Base-by-base conservation (phyloP, 2,888 invertebrate genomes). In the Malthinus flaveolus region DNA sequence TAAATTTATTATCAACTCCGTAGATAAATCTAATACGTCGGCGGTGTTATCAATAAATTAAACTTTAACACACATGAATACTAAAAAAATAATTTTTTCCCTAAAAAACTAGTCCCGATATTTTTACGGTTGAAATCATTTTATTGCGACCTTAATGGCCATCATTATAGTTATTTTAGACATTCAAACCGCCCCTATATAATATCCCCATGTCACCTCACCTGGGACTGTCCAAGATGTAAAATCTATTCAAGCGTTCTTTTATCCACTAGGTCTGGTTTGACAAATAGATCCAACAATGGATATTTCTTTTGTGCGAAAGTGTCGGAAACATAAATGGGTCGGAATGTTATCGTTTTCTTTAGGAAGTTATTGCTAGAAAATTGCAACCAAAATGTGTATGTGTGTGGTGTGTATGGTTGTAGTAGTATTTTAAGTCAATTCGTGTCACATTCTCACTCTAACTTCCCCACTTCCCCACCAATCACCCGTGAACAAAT, bases 251-350 rank as follows among this genome's bases (percentile, higher is more conserved):
- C 67, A 68, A 66, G 60, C 66, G 60, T 63, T 49, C 67, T 66
- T 69, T 71, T 69, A 68, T 68, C 66, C 61, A 49, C 57, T 56
- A 59, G 64, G 64, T 66, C 67, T 65, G 61, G 63, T 64, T 65
- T 71, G 73, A 73, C 73, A 74, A 74, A 74, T 74, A 72, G 70
- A 66, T 65, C 64, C 58, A 62, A 73, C 72, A 73, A 74, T 71
- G 67, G 66, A 66, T 66, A 67, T 64, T 65, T 67, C 66, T 67
- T 66, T 72, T 73, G 71, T 72, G 64, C 57, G 54, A 61, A 70
- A 70, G 71, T 73, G 72, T 70, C 70, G 69, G 69, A 66, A 63
- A 67, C 66, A 66, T 66, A 66, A 67, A 69, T 63, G 66, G 56
- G 54, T 59, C 48, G 67, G 68, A 70, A 69, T 69, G 66, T 62